Evolutionary conservation across 2,888 invertebrate genomes (phyloP).

Genomic region (Mythimna loreyi): DNA sequence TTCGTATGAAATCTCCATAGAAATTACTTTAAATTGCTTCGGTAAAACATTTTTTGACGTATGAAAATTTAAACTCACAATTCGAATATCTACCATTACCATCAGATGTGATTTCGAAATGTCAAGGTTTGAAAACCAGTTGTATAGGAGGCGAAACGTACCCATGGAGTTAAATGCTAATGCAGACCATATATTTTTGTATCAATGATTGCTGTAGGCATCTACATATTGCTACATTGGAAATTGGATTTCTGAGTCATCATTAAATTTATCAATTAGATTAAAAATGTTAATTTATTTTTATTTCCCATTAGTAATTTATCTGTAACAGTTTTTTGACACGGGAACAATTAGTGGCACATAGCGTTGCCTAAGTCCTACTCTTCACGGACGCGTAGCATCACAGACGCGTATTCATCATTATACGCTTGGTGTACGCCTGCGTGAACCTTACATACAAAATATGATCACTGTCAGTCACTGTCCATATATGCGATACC

Average conservation of each 20-base stretch:
- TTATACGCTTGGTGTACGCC: too few species aligned
- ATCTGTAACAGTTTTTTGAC: too few species aligned
- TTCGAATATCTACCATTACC: slow-evolving; percentile 49
- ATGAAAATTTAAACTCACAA: slow-evolving; percentile 41
- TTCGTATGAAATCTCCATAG: slow-evolving; percentile 5
- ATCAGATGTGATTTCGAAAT: slow-evolving; percentile 69
- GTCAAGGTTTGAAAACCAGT: slow-evolving; percentile 77
- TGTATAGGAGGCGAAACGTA: slow-evolving; percentile 54
- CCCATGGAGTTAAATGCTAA: slow-evolving; percentile 69
- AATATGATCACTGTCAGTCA: too few species aligned
- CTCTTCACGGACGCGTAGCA: too few species aligned
- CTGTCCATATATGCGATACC: too few species aligned
- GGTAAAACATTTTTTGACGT: slow-evolving; percentile 29
- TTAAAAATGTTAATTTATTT: not conserved
- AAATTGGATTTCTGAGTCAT: slow-evolving; percentile 34
- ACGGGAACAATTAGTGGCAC: too few species aligned
- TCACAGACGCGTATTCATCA: too few species aligned
- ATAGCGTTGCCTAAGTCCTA: too few species aligned
- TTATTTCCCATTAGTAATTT: not conserved
- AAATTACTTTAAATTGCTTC: slow-evolving; percentile 14
- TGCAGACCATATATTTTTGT: slow-evolving; percentile 48
- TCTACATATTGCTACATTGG: slow-evolving; percentile 41
- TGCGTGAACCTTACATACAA: too few species aligned
- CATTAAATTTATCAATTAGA: slow-evolving; percentile 3
- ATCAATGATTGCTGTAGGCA: slow-evolving; percentile 55